Conservation (phyloP, 2,113 vertebrate species). For the Monarcha castaneiventris region DNA sequence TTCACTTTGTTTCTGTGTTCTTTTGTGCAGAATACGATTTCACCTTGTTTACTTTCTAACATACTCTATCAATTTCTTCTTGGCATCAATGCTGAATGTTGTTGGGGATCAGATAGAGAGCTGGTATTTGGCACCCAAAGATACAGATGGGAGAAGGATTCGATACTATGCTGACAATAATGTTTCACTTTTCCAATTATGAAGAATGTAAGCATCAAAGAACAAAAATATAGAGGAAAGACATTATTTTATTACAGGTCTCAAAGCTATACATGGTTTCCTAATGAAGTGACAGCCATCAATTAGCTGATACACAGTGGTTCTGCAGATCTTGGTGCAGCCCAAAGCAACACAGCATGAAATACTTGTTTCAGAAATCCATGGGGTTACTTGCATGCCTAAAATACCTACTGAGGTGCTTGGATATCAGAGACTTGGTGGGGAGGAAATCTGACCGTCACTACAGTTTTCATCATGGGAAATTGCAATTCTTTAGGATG, state of each 20-base stretch:
- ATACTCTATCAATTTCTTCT: neutral
- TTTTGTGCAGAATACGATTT: neutral
- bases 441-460: neutral
- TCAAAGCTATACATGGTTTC: neutral
- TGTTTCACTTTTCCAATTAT: neutral
- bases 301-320: neutral
- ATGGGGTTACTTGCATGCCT: neutral
- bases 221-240: neutral
- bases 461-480: neutral
- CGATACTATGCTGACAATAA: fast-evolving
- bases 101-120: neutral
- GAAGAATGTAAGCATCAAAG: neutral
- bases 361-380: neutral
- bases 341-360: neutral
- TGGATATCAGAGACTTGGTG: neutral
- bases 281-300: neutral
- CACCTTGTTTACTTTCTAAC: neutral
- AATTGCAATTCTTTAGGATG: neutral
- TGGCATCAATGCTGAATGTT: neutral
- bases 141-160: neutral
- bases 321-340: neutral
- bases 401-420: neutral
- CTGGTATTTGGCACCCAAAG: neutral
- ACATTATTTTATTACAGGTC: neutral
- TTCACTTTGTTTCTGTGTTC: neutral